Evolutionary conservation across 2,888 invertebrate species (phyloP).

Genomic region (Podotricha telesiphe): DNA sequence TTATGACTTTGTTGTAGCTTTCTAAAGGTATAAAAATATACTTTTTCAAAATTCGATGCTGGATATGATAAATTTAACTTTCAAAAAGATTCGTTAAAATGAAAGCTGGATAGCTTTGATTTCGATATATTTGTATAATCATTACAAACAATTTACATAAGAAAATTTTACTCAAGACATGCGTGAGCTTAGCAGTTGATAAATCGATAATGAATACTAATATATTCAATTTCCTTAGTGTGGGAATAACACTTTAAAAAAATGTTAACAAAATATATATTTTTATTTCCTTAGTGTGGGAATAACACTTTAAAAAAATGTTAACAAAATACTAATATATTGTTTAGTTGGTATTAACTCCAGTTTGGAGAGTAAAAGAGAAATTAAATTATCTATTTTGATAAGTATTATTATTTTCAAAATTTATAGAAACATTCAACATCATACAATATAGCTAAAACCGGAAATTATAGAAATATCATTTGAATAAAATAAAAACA

Average conservation of each 20-base stretch:
- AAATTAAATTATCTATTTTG: neutral
- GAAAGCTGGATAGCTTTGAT: too few relatives aligned
- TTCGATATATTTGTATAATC: too few relatives aligned
- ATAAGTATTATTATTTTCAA: neutral
- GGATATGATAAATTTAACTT: neutral
- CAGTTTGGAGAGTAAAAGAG: neutral
- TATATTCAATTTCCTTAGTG: too few relatives aligned
- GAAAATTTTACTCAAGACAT: neutral
- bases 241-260: too few relatives aligned
- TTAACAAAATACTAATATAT: slow-evolving; percentile 12
- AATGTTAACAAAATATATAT: too few relatives aligned
- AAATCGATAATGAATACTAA: neutral
- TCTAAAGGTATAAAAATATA: slow-evolving; percentile 1
- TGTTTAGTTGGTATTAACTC: neutral
- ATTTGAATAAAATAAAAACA: too few relatives aligned
- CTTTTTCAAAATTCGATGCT: neutral
- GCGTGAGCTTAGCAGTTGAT: neutral
- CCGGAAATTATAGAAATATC: too few relatives aligned
- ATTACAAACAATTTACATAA: neutral
- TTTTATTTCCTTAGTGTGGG: too few relatives aligned
- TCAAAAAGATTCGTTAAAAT: neutral
- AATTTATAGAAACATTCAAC: too few relatives aligned
- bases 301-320: too few relatives aligned
- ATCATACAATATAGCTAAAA: too few relatives aligned
- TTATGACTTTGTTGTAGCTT: slow-evolving; percentile 18